phyloP scores from a whole-genome alignment of 2,888 invertebrate species.

The Hirtodrosophila confusa region DNA sequence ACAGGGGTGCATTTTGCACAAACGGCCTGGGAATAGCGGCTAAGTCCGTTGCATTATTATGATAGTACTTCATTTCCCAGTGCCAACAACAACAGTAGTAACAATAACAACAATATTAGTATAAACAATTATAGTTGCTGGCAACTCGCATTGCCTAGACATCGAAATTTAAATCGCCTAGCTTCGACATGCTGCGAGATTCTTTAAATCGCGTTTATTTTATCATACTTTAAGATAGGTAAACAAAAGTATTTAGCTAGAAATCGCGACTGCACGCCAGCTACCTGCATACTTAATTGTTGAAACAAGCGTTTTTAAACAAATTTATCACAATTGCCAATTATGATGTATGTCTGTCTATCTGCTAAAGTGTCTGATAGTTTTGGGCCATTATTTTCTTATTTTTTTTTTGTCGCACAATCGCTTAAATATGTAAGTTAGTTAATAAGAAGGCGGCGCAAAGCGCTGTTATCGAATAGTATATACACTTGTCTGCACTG shows the following conservation, averaged over 20 bases:
- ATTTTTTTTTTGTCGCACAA: conserved; percentile 1
- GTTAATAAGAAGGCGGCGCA: neutral
- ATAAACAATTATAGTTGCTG: neutral
- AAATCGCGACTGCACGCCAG: conserved; percentile 16
- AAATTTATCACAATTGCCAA: conserved; percentile 9
- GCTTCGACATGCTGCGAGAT: conserved; percentile 19
- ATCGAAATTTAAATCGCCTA: neutral
- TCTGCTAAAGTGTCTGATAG: neutral
- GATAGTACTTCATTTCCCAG: neutral
- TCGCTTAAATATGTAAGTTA: too few relatives aligned
- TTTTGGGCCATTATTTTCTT: too few relatives aligned
- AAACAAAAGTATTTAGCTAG: conserved; percentile 14
- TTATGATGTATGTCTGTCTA: neutral
- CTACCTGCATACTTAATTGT: conserved; percentile 21
- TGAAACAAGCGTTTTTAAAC: conserved; percentile 1
- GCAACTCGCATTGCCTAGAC: neutral
- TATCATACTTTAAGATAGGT: neutral
- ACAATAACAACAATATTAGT: neutral
- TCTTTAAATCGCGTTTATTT: conserved; percentile 10
- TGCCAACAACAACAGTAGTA: conserved; percentile 2
- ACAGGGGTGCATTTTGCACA: neutral
- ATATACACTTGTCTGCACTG: neutral
- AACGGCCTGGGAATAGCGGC: conserved; percentile 13
- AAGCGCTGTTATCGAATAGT: conserved; percentile 11
- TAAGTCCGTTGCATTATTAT: neutral